Evolutionary conservation across 2,888 invertebrate genomes (phyloP).

Genomic region (Amphimallon solstitiale): DNA sequence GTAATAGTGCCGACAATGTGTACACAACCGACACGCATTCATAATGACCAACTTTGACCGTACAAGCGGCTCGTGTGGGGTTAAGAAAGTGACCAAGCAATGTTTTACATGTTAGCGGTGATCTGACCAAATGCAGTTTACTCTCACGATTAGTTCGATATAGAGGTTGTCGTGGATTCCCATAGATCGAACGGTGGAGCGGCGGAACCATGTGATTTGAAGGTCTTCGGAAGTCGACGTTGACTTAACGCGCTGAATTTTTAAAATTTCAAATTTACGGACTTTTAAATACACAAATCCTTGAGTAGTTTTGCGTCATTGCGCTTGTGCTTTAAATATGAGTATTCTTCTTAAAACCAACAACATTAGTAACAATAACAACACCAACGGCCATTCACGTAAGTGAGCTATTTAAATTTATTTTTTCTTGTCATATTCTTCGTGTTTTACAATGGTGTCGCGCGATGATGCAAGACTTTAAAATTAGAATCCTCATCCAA

Average conservation of each 20-base stretch:
- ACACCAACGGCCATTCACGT: background rate
- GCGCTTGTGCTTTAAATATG: background rate
- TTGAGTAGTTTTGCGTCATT: background rate
- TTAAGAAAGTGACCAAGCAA: conserved; percentile 32
- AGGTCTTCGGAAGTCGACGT: no score
- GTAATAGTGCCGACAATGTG: background rate
- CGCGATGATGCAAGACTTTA: background rate
- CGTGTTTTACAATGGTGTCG: background rate
- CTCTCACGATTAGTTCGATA: conserved; percentile 9
- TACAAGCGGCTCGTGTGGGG: conserved; percentile 6
- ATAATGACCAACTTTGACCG: conserved; percentile 23
- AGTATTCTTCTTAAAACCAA: background rate
- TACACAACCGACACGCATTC: background rate
- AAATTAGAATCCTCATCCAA: background rate
- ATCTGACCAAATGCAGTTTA: conserved; percentile 10
- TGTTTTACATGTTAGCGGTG: background rate
- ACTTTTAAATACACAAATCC: background rate
- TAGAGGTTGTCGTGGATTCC: background rate
- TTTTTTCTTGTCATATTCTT: background rate
- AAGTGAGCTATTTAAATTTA: background rate
- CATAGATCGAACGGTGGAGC: background rate
- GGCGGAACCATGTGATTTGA: no score
- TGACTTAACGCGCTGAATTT: no score
- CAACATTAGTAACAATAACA: background rate
- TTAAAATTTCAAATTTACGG: background rate